Evolutionary conservation across 2,113 vertebrate species (phyloP).

Genomic region (Chamaea fasciata): DNA sequence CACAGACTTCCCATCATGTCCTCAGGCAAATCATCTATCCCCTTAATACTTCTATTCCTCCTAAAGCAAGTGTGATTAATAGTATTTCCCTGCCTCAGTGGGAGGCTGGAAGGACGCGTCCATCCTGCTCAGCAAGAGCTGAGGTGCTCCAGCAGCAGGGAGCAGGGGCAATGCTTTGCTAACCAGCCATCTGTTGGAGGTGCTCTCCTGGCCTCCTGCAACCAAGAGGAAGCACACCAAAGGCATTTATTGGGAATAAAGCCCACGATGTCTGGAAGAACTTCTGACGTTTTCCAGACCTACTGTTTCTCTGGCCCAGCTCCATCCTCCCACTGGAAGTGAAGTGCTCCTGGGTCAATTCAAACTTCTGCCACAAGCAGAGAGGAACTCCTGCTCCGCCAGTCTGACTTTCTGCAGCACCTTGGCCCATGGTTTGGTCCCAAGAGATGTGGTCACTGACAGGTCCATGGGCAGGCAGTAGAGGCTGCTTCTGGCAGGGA

Average conservation of each 20-base stretch:
- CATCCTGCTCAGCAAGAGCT: background rate
- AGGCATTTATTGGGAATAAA: background rate
- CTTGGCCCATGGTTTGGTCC: rapidly evolving
- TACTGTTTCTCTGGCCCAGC: background rate
- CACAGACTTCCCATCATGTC: background rate
- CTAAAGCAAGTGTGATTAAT: background rate
- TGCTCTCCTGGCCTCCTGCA: background rate
- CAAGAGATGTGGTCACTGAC: background rate
- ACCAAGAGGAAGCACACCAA: background rate
- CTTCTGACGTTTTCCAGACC: background rate
- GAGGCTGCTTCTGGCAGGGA: background rate
- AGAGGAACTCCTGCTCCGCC: background rate
- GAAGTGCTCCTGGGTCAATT: background rate
- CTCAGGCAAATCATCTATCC: background rate
- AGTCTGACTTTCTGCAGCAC: background rate
- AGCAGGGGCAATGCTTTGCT: background rate
- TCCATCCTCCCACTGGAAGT: background rate
- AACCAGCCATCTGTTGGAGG: background rate
- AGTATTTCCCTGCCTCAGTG: background rate
- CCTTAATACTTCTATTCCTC: background rate
- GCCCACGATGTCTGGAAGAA: background rate
- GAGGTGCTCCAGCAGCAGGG: background rate
- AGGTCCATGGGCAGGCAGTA: background rate
- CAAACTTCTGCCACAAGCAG: background rate
- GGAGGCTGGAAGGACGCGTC: background rate